phyloP scores from a whole-genome alignment of 2,888 invertebrate species.

The Pandemis corylana region DNA sequence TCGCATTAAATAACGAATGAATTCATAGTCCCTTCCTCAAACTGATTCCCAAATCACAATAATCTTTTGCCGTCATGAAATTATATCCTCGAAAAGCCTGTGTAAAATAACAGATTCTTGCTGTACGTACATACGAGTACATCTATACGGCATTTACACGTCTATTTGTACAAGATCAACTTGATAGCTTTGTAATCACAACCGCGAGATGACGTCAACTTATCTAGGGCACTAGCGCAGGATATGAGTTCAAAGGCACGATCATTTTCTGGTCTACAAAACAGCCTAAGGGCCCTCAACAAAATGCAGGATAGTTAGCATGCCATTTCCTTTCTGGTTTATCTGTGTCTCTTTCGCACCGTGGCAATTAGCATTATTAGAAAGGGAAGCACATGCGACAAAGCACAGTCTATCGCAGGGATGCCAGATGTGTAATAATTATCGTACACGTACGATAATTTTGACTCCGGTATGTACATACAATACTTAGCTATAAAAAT shows the following conservation, averaged over 20 bases:
- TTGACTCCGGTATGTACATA: too few relatives aligned
- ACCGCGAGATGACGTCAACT: conserved; percentile 9
- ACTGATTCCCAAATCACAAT: too few relatives aligned
- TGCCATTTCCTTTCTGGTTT: neutral
- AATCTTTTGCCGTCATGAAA: too few relatives aligned
- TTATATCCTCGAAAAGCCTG: too few relatives aligned
- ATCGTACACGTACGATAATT: too few relatives aligned
- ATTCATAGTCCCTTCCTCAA: too few relatives aligned
- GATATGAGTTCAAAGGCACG: neutral
- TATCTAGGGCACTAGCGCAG: conserved; percentile 18
- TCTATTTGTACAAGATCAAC: neutral
- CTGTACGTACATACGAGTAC: neutral
- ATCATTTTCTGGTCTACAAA: conserved; percentile 26
- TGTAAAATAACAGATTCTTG: neutral
- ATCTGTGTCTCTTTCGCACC: neutral
- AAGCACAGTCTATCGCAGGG: neutral
- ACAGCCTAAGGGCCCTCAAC: conserved; percentile 1
- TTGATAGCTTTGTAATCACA: neutral
- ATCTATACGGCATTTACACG: neutral
- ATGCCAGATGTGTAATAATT: too few relatives aligned
- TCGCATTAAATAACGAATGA: too few relatives aligned
- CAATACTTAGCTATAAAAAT: too few relatives aligned
- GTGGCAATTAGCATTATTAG: neutral
- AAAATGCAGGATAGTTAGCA: neutral
- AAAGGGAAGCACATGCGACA: conserved; percentile 1